Percentiles rank a stretch among this genome's conserved stretches.
phyloP scores from a whole-genome alignment of 1,140 invertebrate genomes.

The Drosophila orosa region DNA sequence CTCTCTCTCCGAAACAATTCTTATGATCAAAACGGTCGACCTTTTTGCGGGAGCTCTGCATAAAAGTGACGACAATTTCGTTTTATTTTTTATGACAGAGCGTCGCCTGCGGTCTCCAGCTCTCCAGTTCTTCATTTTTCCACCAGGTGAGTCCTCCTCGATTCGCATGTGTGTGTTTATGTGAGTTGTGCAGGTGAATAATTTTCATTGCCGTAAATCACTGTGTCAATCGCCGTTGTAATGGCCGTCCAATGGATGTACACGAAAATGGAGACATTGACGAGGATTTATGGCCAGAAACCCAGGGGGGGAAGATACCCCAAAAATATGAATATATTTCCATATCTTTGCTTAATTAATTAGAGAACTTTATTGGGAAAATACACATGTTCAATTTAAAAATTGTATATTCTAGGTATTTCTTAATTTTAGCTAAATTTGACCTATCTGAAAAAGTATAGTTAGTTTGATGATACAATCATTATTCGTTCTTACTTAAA shows the following conservation, averaged over 20 bases:
- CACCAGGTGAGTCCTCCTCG: slow-evolving; percentile 55
- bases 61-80: slow-evolving; percentile 79
- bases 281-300: slow-evolving; percentile 29
- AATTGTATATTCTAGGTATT: not conserved
- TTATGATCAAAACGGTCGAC: too few species aligned
- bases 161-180: slow-evolving; percentile 47
- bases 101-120: slow-evolving; percentile 61
- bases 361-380: not conserved
- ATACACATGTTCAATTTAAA: not conserved
- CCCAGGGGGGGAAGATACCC: too few species aligned
- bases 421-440: not conserved
- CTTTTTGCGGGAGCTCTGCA: too few species aligned
- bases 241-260: slow-evolving; percentile 32
- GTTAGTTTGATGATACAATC: not conserved
- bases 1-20: too few species aligned
- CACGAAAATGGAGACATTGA: slow-evolving; percentile 41
- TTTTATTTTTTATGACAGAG: slow-evolving; percentile 77
- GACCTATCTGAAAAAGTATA: not conserved
- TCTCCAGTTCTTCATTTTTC: slow-evolving; percentile 18
- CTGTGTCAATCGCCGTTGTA: slow-evolving; percentile 70
- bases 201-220: slow-evolving; percentile 79
- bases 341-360: not conserved
- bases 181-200: slow-evolving; percentile 61
- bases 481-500: not conserved
- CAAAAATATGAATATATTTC: not conserved